phyloP scores from a whole-genome alignment of 2,113 vertebrate species.

The Illadopsis cleaveri region DNA sequence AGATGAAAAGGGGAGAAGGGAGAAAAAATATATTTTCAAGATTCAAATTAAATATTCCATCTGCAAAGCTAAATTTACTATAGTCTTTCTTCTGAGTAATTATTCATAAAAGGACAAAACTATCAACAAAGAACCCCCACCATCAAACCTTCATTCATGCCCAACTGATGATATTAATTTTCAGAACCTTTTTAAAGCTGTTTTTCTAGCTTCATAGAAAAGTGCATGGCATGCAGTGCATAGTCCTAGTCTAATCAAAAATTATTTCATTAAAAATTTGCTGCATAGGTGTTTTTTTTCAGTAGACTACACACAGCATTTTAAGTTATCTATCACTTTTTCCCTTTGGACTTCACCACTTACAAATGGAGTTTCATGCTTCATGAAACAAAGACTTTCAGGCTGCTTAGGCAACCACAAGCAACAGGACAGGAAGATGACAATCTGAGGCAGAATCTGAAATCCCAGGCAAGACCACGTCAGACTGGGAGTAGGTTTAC shows the following conservation, averaged over 20 bases:
- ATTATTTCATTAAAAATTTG: constrained; percentile 61
- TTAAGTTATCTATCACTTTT: constrained; percentile 61
- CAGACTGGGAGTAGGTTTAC: rapidly evolving
- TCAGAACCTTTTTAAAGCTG: background rate
- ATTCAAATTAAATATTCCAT: background rate
- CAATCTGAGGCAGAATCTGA: background rate
- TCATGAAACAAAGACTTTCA: constrained; percentile 39
- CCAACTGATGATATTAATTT: background rate
- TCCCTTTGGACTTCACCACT: constrained; percentile 1
- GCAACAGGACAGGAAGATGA: background rate
- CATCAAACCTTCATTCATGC: background rate
- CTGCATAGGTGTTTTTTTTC: constrained; percentile 52
- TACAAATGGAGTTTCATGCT: constrained; percentile 47
- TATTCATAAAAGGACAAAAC: background rate
- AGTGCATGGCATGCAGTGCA: constrained; percentile 13
- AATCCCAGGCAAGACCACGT: background rate
- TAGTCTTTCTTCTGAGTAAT: background rate
- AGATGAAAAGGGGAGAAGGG: background rate
- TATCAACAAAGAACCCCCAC: rapidly evolving
- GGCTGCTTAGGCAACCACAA: constrained; percentile 3
- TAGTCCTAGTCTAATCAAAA: constrained; percentile 50
- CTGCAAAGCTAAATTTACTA: background rate
- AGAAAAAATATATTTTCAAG: background rate
- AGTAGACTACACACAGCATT: constrained; percentile 43
- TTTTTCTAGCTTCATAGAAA: constrained; percentile 15